Evolutionary conservation across 2,797 vertebrate species (phyloP).

Genomic region (Acipenser ruthenus): DNA sequence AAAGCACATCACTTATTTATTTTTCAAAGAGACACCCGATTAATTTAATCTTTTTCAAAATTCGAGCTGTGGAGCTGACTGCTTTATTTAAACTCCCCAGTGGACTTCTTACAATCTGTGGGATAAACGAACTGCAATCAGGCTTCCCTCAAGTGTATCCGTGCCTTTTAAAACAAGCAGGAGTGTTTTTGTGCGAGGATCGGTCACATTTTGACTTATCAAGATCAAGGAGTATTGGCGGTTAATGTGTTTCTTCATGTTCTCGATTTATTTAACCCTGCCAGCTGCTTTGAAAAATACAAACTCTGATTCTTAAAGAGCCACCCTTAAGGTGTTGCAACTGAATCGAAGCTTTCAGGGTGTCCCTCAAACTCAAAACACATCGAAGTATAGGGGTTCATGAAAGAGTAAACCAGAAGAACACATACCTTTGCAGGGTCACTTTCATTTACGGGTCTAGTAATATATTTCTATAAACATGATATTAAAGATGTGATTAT

Average conservation of each 20-base stretch:
- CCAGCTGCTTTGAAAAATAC: conserved; percentile 46
- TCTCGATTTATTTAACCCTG: conserved; percentile 57
- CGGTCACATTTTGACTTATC: conserved; percentile 62
- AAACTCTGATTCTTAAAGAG: conserved; percentile 34
- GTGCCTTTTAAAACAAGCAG: conserved; percentile 70
- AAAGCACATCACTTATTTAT: conserved; percentile 74
- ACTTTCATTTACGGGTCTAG: conserved; percentile 24
- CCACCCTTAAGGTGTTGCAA: not conserved
- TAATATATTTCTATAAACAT: conserved; percentile 49
- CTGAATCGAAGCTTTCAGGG: conserved; percentile 41
- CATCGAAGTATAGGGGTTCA: conserved; percentile 51
- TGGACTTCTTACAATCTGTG: conserved; percentile 65
- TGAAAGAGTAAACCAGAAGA: conserved; percentile 24
- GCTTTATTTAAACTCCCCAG: conserved; percentile 62
- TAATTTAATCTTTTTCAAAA: conserved; percentile 65
- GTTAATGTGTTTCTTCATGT: conserved; percentile 56
- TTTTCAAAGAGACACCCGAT: conserved; percentile 74
- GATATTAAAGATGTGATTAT: too few relatives aligned
- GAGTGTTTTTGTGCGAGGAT: conserved; percentile 76
- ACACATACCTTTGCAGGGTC: conserved; percentile 31
- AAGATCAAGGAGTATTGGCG: conserved; percentile 70
- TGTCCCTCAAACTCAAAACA: conserved; percentile 40
- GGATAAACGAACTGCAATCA: conserved; percentile 79
- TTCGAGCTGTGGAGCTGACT: conserved; percentile 51
- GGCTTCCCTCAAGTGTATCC: conserved; percentile 56